Conservation (phyloP, 2,888 invertebrate species). For the Rhingia campestris region DNA sequence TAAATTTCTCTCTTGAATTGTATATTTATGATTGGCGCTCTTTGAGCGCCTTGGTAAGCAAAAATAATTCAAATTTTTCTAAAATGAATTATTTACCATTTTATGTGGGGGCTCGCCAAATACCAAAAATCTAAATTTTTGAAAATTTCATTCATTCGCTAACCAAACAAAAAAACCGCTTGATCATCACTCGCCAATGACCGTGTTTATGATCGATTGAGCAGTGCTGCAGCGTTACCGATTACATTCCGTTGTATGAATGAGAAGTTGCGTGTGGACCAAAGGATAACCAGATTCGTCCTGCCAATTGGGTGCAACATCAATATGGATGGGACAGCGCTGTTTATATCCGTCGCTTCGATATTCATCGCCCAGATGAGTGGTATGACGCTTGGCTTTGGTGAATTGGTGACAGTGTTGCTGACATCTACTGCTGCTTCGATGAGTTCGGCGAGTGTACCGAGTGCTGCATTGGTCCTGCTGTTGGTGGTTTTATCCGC, state of each 20-base stretch:
- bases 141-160: slow-evolving; percentile 11
- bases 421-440: slow-evolving; percentile 93
- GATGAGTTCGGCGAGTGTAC: slow-evolving; percentile 94
- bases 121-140: not conserved
- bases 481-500: slow-evolving; percentile 91
- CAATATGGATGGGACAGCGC: slow-evolving; percentile 95
- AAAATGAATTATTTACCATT: slow-evolving; percentile 52
- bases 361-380: slow-evolving; percentile 94
- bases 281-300: slow-evolving; percentile 92
- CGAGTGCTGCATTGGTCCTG: slow-evolving; percentile 92
- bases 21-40: slow-evolving; percentile 13
- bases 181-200: slow-evolving; percentile 2
- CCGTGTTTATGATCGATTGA: slow-evolving; percentile 51
- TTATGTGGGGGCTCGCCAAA: slow-evolving; percentile 36
- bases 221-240: slow-evolving; percentile 93
- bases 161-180: not conserved
- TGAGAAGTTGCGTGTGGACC: slow-evolving; percentile 90
- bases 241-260: slow-evolving; percentile 94
- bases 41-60: slow-evolving; percentile 35
- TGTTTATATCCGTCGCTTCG: slow-evolving; percentile 94
- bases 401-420: slow-evolving; percentile 93
- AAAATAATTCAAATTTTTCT: slow-evolving; percentile 30
- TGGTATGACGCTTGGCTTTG: slow-evolving; percentile 89
- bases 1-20: slow-evolving; percentile 38
- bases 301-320: slow-evolving; percentile 95